These are phyloP conservation scores for Orchesella flavescens DNA, from an alignment of 2,888 invertebrate genomes.

Conservation along the genomic window DNA sequence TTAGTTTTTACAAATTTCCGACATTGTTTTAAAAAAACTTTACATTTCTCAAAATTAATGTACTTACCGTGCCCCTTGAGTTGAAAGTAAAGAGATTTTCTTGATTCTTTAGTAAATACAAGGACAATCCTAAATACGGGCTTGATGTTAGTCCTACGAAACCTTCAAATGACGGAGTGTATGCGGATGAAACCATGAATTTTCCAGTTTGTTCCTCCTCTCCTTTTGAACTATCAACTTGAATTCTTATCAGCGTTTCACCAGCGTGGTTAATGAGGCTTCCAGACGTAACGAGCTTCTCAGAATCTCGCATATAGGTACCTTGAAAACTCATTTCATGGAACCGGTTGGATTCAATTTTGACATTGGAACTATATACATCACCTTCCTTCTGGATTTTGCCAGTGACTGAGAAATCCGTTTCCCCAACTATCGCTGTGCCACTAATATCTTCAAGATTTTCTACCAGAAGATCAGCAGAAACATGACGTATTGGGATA, in stretches of 20 bases:
- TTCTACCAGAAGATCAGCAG: conserved; percentile 19
- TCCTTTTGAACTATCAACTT: neutral
- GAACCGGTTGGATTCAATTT: conserved; percentile 42
- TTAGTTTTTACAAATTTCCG: too few relatives aligned
- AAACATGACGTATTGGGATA: neutral
- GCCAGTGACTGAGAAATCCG: conserved; percentile 35
- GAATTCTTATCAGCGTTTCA: conserved; percentile 10
- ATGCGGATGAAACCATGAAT: neutral
- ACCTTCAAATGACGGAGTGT: conserved; percentile 14
- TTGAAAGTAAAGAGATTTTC: conserved; percentile 35
- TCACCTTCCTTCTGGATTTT: conserved; percentile 22
- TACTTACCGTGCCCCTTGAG: conserved; percentile 25
- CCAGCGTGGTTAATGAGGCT: neutral
- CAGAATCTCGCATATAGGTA: neutral
- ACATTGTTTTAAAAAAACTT: neutral
- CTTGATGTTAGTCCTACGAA: conserved; percentile 5
- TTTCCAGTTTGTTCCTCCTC: conserved; percentile 11
- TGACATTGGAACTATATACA: conserved; percentile 32
- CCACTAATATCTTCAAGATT: conserved; percentile 52
- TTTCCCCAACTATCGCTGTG: conserved; percentile 27
- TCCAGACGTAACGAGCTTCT: conserved; percentile 3
- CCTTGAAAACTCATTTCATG: conserved; percentile 34
- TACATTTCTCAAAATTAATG: neutral
- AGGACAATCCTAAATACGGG: neutral
- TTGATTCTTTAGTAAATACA: conserved; percentile 21